These are phyloP conservation scores for Laodelphax striatellus DNA, from an alignment of 1,140 invertebrate species.

Conservation along the genomic window DNA sequence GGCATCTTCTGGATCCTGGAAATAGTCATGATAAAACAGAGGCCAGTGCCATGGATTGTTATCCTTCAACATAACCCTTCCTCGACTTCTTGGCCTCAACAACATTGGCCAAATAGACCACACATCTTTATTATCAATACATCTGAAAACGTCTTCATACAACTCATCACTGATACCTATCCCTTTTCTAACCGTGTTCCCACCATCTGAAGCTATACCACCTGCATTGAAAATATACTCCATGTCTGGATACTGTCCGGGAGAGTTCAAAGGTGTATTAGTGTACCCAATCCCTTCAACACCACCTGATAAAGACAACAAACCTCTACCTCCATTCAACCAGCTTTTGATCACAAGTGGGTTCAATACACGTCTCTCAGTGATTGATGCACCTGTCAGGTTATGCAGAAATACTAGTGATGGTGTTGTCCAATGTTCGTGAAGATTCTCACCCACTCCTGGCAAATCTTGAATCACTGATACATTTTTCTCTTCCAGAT, in stretches of 20 bases:
- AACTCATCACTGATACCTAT: conserved; percentile 42
- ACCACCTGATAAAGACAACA: conserved; percentile 35
- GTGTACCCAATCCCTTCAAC: conserved; percentile 39
- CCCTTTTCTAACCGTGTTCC: conserved; percentile 46
- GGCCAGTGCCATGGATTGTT: conserved; percentile 63
- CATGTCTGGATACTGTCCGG: conserved; percentile 51
- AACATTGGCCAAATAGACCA: conserved; percentile 58
- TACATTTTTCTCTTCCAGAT: conserved; percentile 55
- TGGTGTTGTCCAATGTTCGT: conserved; percentile 53
- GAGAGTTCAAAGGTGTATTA: conserved; percentile 33
- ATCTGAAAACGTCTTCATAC: conserved; percentile 34
- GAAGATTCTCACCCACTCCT: conserved; percentile 63
- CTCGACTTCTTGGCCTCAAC: conserved; percentile 59
- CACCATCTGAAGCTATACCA: conserved; percentile 53
- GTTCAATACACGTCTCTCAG: conserved; percentile 11
- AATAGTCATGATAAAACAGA: conserved; percentile 61
- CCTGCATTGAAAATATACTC: conserved; percentile 64
- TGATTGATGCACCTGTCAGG: conserved; percentile 35
- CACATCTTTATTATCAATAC: conserved; percentile 39
- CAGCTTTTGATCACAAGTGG: conserved; percentile 11
- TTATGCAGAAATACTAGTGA: conserved; percentile 56
- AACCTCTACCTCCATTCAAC: conserved; percentile 32
- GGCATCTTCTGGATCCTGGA: conserved; percentile 48
- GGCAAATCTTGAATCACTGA: conserved; percentile 47
- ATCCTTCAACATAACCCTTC: conserved; percentile 48